Conservation (phyloP, 2,113 vertebrate genomes). For the Dasyurus viverrinus region DNA sequence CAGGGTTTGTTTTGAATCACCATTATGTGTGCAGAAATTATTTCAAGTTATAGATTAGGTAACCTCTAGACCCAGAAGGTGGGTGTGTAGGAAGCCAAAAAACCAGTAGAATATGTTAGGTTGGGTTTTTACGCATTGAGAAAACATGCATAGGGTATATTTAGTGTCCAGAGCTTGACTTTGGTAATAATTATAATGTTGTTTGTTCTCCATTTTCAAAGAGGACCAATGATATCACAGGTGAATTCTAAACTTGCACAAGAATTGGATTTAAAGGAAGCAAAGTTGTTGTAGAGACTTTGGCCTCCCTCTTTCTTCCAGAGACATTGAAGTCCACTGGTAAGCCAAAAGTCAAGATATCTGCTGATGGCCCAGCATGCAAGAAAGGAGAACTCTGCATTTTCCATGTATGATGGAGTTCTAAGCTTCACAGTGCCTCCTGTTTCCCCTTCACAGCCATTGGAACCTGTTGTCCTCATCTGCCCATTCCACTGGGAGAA, state of each 20-base stretch:
- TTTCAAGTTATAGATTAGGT: slow-evolving; percentile 14
- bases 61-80: slow-evolving; percentile 3
- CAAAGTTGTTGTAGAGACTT: neutral
- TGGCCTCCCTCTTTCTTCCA: too few species aligned
- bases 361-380: too few species aligned
- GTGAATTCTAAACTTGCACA: neutral
- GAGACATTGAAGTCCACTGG: too few species aligned
- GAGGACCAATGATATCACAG: neutral
- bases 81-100: neutral
- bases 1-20: slow-evolving; percentile 2
- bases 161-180: neutral
- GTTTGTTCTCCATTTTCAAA: neutral
- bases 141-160: neutral
- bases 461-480: too few species aligned
- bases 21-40: slow-evolving; percentile 20
- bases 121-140: neutral
- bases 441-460: too few species aligned
- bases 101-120: neutral
- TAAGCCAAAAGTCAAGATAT: too few species aligned
- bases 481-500: too few species aligned
- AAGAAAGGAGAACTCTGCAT: too few species aligned
- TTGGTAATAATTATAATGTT: neutral
- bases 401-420: too few species aligned
- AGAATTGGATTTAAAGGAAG: too few species aligned
- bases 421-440: too few species aligned